Percentiles rank a stretch among this genome's conserved stretches.
These are phyloP conservation scores for Napeogenes inachia DNA, from an alignment of 2,888 invertebrate species.

Conservation along the genomic window DNA sequence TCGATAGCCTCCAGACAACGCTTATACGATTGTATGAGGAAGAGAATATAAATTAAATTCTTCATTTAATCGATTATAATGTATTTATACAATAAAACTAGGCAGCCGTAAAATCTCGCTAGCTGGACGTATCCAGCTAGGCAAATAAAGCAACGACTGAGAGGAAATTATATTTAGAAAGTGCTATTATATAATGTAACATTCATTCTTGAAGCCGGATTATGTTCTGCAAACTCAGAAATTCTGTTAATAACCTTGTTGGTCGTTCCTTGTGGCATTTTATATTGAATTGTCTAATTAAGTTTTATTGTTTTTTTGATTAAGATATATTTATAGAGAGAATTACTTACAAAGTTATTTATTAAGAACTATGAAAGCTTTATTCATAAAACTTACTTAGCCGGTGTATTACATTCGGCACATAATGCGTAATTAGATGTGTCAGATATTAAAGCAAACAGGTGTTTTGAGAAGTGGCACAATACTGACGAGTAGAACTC, in stretches of 20 bases:
- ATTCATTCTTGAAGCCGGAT: conserved; percentile 1
- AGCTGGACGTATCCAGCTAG: too few relatives aligned
- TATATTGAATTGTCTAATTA: not conserved
- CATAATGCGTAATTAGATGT: conserved; percentile 41
- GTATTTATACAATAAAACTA: too few relatives aligned
- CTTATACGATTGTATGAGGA: conserved; percentile 40
- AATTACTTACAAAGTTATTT: not conserved
- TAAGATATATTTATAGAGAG: not conserved
- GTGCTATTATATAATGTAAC: not conserved
- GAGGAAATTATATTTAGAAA: not conserved
- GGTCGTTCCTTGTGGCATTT: too few relatives aligned
- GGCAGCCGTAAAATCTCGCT: too few relatives aligned
- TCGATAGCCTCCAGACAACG: conserved; percentile 56
- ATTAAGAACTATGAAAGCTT: too few relatives aligned
- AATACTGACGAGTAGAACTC: conserved; percentile 61
- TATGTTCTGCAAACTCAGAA: not conserved
- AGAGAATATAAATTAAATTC: conserved; percentile 32
- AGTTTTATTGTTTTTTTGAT: not conserved
- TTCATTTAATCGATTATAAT: too few relatives aligned
- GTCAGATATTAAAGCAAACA: conserved; percentile 64
- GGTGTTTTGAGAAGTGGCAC: conserved; percentile 60
- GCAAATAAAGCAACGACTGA: not conserved
- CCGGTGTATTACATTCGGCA: not conserved
- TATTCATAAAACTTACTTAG: not conserved
- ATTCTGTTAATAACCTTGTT: too few relatives aligned